Conservation (phyloP, 2,797 vertebrate species). For the Malurus leucopterus region DNA sequence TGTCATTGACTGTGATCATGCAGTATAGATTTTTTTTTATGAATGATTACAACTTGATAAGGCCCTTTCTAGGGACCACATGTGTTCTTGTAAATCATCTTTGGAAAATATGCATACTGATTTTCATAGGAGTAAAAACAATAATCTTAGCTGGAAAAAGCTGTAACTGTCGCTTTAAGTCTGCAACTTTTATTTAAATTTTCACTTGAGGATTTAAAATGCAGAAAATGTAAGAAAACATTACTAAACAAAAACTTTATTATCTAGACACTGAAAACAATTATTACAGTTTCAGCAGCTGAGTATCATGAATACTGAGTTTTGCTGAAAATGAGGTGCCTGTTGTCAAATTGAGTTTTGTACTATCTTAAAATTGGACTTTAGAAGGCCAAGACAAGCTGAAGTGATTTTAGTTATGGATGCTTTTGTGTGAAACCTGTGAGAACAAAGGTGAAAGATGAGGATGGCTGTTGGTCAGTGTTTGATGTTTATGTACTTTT, state of each 20-base stretch:
- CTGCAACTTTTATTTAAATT: background rate
- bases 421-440: fast-evolving
- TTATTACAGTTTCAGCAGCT: background rate
- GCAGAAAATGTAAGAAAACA: too few species aligned
- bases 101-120: background rate
- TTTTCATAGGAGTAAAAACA: background rate
- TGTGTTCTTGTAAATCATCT: fast-evolving
- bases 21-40: background rate
- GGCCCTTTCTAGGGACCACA: background rate
- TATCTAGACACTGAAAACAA: background rate
- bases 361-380: background rate
- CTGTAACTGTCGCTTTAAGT: background rate
- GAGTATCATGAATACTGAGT: fast-evolving
- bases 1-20: background rate
- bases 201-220: background rate
- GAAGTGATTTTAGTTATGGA: background rate
- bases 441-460: background rate
- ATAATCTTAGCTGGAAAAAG: background rate
- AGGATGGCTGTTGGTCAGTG: background rate
- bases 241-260: background rate
- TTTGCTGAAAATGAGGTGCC: background rate
- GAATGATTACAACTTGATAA: background rate
- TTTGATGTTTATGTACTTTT: background rate
- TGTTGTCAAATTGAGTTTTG: background rate
- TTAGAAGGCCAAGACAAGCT: background rate